A percentile compares a stretch with the other conserved stretches of the same genome.
Evolutionary conservation across 1,140 invertebrate genomes (phyloP).

Genomic region (Macrosteles quadrilineatus): DNA sequence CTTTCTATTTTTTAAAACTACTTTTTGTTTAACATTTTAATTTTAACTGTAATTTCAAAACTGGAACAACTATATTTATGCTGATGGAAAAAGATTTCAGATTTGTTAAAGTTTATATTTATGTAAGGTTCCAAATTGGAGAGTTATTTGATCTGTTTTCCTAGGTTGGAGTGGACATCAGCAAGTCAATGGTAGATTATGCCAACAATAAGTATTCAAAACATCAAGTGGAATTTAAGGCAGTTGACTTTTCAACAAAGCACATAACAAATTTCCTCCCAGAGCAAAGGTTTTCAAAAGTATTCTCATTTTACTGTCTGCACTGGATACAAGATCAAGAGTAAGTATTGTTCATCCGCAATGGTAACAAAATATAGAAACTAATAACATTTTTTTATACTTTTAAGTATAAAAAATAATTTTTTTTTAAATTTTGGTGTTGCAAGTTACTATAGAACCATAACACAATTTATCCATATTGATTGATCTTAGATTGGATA

Average conservation of each 20-base stretch:
- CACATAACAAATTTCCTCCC: slow-evolving; percentile 11
- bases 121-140: too few relatives aligned
- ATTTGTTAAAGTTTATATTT: too few relatives aligned
- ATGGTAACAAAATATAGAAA: neutral
- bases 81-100: too few relatives aligned
- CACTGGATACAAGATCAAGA: slow-evolving; percentile 78
- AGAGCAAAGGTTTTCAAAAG: slow-evolving; percentile 16
- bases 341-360: slow-evolving; percentile 48
- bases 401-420: neutral
- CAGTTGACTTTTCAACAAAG: slow-evolving; percentile 33
- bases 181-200: slow-evolving; percentile 46
- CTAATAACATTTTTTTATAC: neutral
- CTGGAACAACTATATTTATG: too few relatives aligned
- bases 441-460: neutral
- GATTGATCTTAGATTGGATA: neutral
- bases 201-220: slow-evolving; percentile 43
- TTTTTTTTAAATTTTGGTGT: neutral
- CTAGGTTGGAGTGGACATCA: slow-evolving; percentile 46
- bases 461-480: neutral
- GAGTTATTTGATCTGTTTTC: too few relatives aligned
- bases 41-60: too few relatives aligned
- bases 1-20: too few relatives aligned
- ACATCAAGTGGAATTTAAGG: slow-evolving; percentile 34
- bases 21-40: too few relatives aligned
- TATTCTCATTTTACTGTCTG: slow-evolving; percentile 69